Conservation (phyloP, 2,797 vertebrate genomes). For the Macroramphosus scolopax region DNA sequence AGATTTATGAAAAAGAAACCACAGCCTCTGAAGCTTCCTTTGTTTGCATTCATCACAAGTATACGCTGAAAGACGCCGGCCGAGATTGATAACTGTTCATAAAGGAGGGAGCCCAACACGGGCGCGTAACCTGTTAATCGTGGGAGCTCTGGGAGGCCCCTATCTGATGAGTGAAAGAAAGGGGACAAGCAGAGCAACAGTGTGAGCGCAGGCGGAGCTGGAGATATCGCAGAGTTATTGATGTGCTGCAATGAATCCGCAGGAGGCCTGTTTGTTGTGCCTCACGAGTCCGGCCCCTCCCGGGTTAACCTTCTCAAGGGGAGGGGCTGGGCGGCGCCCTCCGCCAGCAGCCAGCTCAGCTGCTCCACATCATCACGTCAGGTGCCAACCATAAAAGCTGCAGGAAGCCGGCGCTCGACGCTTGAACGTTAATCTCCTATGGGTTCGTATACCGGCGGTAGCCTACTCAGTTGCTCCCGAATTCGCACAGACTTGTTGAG, state of each 20-base stretch:
- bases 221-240: conserved; percentile 51
- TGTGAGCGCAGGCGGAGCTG: conserved; percentile 39
- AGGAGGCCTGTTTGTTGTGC: conserved; percentile 47
- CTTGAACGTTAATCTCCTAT: too few relatives aligned
- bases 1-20: conserved; percentile 3
- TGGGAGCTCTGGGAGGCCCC: conserved; percentile 30
- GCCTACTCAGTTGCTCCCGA: too few relatives aligned
- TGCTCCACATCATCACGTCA: too few relatives aligned
- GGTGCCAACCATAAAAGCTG: too few relatives aligned
- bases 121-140: conserved; percentile 7
- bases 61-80: conserved; percentile 5
- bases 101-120: conserved; percentile 29
- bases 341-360: too few relatives aligned
- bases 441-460: too few relatives aligned
- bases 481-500: too few relatives aligned
- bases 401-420: too few relatives aligned
- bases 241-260: conserved; percentile 56
- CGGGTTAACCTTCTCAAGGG: too few relatives aligned
- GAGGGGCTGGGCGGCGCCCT: too few relatives aligned
- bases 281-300: too few relatives aligned
- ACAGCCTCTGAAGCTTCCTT: conserved; percentile 29
- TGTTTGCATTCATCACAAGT: conserved; percentile 34
- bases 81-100: conserved; percentile 45
- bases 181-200: conserved; percentile 38
- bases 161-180: conserved; percentile 51